Evolutionary conservation across 2,888 invertebrate genomes (phyloP).

Genomic region (Nephrotoma flavescens): DNA sequence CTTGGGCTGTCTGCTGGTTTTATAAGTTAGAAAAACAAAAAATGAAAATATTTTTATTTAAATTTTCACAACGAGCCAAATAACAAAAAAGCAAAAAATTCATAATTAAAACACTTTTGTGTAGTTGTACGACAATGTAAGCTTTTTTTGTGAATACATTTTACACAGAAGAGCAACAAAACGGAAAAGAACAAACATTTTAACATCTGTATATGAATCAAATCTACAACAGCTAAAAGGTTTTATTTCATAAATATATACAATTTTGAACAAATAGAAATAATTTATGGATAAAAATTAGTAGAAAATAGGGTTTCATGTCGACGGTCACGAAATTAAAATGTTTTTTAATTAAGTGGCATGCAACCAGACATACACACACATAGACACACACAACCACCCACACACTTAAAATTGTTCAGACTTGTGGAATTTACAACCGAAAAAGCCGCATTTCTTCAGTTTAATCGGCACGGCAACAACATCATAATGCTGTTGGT

Average conservation of each 20-base stretch:
- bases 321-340: not conserved
- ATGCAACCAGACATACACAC: too few relatives aligned
- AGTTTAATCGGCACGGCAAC: not conserved
- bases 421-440: conserved; percentile 8
- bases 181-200: not conserved
- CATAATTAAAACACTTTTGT: not conserved
- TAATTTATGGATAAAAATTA: too few relatives aligned
- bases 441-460: conserved; percentile 8
- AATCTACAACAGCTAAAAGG: not conserved
- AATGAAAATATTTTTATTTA: not conserved
- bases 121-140: not conserved
- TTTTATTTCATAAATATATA: not conserved
- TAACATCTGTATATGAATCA: not conserved
- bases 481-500: conserved; percentile 9
- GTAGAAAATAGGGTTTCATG: too few relatives aligned
- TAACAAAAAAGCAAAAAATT: not conserved
- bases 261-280: not conserved
- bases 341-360: not conserved
- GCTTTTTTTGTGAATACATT: not conserved
- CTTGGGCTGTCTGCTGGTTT: not conserved
- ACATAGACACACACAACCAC: too few relatives aligned
- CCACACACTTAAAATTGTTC: not conserved
- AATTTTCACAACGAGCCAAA: not conserved
- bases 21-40: not conserved
- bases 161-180: not conserved